These are phyloP conservation scores for Pycnonotus jocosus DNA, from an alignment of 2,113 vertebrate genomes.

Conservation along the genomic window DNA sequence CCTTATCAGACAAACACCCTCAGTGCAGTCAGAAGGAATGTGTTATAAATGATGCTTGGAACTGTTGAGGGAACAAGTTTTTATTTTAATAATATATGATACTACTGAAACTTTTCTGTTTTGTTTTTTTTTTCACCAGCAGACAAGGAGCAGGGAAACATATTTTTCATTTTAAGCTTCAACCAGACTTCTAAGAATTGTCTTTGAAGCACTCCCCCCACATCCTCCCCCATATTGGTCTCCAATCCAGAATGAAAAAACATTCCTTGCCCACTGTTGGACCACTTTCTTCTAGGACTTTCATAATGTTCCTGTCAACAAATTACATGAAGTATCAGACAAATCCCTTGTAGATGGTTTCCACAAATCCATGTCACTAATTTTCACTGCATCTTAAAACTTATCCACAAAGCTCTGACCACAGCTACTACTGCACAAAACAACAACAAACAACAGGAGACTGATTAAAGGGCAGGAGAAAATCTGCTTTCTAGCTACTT, in stretches of 20 bases:
- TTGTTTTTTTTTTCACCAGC: neutral
- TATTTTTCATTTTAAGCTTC: neutral
- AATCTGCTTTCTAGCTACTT: neutral
- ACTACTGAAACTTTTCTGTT: neutral
- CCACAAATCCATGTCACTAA: neutral
- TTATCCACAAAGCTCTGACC: neutral
- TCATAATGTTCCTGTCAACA: neutral
- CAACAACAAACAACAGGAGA: neutral
- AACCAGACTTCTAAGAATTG: neutral
- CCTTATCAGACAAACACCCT: neutral
- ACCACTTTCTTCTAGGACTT: neutral
- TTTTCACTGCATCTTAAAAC: neutral
- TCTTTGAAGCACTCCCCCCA: neutral
- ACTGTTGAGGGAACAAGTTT: neutral
- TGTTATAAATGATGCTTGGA: neutral
- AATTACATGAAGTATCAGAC: neutral
- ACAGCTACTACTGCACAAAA: neutral
- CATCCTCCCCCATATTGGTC: rapidly evolving
- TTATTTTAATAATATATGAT: neutral
- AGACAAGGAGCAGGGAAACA: neutral
- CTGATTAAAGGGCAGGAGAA: neutral
- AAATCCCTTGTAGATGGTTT: neutral
- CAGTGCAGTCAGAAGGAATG: neutral
- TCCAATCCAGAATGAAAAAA: neutral
- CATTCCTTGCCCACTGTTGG: neutral